Percentiles rank a stretch among this genome's conserved stretches.
phyloP scores from a whole-genome alignment of 1,140 invertebrate species.

The Drosophila cardini region DNA sequence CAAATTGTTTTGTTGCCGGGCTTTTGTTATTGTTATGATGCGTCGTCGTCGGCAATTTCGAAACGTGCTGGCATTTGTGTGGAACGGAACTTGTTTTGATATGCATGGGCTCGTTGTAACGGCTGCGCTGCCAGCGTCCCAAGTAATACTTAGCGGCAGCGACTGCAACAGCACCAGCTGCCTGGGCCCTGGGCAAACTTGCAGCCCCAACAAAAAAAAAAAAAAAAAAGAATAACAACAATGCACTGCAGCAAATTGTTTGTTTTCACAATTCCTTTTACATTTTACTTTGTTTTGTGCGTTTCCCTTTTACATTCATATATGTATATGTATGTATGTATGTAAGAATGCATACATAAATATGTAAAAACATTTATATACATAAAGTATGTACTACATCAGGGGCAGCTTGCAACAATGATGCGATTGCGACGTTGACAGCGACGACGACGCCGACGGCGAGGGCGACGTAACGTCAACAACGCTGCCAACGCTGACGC shows the following conservation, averaged over 20 bases:
- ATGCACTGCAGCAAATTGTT: constrained; percentile 62
- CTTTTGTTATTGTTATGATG: constrained; percentile 81
- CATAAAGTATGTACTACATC: constrained; percentile 13
- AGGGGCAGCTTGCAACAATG: constrained; percentile 35
- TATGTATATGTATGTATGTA: not conserved
- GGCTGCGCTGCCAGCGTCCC: constrained; percentile 29
- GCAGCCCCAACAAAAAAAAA: constrained; percentile 40
- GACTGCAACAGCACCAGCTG: constrained; percentile 22
- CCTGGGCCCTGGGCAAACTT: constrained; percentile 60
- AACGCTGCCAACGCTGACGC: constrained; percentile 12
- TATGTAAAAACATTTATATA: not conserved
- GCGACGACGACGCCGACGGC: constrained; percentile 23
- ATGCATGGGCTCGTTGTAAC: constrained; percentile 63
- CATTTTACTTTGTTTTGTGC: constrained; percentile 58
- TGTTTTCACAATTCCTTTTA: constrained; percentile 75
- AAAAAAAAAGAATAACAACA: constrained; percentile 2
- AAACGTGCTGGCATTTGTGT: constrained; percentile 81
- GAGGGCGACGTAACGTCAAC: not conserved
- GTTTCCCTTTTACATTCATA: constrained; percentile 37
- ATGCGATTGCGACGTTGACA: constrained; percentile 11
- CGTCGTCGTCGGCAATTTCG: constrained; percentile 63
- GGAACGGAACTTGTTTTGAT: constrained; percentile 81
- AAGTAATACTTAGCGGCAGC: constrained; percentile 31
- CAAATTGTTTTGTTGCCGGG: constrained; percentile 63
- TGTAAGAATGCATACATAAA: not conserved